phyloP scores from a whole-genome alignment of 2,113 vertebrate genomes.

The Halichoerus grypus region DNA sequence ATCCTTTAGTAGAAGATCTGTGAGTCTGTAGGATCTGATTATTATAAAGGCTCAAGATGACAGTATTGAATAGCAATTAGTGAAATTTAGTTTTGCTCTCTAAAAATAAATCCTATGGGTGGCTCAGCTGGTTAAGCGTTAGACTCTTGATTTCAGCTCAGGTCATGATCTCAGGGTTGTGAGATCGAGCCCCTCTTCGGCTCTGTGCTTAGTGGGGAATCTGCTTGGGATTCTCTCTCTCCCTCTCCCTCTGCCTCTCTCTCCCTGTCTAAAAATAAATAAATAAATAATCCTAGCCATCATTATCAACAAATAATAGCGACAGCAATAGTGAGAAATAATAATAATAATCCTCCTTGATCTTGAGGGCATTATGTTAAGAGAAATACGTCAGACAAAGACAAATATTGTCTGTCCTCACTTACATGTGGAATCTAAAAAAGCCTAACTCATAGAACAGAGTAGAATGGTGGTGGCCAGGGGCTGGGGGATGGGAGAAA shows the following conservation, averaged over 20 bases:
- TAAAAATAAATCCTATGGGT: slow-evolving; percentile 15
- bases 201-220: background rate
- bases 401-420: background rate
- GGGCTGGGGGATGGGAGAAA: background rate
- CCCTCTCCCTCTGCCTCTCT: background rate
- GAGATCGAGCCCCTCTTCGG: background rate
- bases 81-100: background rate
- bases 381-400: background rate
- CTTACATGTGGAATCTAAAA: background rate
- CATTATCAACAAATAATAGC: background rate
- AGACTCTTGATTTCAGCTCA: background rate
- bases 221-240: background rate
- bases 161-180: background rate
- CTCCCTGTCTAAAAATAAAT: background rate
- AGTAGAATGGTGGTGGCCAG: background rate
- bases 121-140: background rate
- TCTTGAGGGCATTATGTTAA: background rate
- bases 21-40: background rate
- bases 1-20: background rate
- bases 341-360: background rate
- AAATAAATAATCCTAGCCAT: background rate
- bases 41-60: background rate
- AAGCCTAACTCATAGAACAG: background rate
- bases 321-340: background rate
- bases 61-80: background rate